These are phyloP conservation scores for Mesocentrotus franciscanus DNA, from an alignment of 53 echinoderm and acorn worm species.

Conservation along the genomic window DNA sequence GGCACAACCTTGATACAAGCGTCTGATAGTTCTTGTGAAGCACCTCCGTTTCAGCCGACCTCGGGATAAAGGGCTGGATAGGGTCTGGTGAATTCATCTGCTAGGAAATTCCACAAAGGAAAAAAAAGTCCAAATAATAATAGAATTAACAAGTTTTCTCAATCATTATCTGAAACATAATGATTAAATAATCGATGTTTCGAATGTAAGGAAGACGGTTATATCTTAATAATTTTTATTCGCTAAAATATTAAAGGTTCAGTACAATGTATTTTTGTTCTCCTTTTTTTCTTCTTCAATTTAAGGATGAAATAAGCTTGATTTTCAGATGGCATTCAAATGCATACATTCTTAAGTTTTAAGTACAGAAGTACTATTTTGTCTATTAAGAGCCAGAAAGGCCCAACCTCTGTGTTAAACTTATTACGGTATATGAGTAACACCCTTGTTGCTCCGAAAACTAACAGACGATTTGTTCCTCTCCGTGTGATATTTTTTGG, in stretches of 20 bases:
- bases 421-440: no score
- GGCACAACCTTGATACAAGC: slow-evolving; percentile 82
- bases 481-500: no score
- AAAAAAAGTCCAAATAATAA: background rate
- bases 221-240: background rate
- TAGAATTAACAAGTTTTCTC: background rate
- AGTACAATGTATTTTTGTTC: no score
- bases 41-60: slow-evolving; percentile 73
- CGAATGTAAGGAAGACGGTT: background rate
- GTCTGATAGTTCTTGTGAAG: slow-evolving; percentile 85
- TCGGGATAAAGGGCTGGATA: slow-evolving; percentile 75
- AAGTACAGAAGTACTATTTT: no score
- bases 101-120: background rate
- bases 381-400: no score
- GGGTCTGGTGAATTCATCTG: slow-evolving; percentile 50
- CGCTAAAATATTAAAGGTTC: background rate
- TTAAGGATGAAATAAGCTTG: no score
- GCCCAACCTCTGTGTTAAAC: no score
- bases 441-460: no score
- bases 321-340: no score
- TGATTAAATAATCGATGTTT: background rate
- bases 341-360: no score
- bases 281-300: no score
- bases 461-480: no score
- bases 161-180: background rate